Percentiles rank a stretch among this genome's conserved stretches.
These are phyloP conservation scores for Parthenolecanium corni DNA, from an alignment of 2,888 invertebrate species.

Conservation along the genomic window DNA sequence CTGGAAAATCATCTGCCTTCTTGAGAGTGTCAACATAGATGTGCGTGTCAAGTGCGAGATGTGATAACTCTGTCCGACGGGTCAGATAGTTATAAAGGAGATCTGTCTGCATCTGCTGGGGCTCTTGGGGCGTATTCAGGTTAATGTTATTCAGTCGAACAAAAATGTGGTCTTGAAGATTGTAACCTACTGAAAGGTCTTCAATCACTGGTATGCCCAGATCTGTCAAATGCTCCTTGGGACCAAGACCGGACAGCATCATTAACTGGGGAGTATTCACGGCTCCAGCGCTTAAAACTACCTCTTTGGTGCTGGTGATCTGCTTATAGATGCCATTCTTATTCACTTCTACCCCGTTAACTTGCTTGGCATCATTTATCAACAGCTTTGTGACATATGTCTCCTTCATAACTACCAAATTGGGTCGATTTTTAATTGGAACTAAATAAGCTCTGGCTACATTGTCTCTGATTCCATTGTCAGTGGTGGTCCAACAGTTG, in stretches of 20 bases:
- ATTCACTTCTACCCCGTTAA: slow-evolving; percentile 8
- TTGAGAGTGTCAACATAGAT: background rate
- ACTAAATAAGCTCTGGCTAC: slow-evolving; percentile 8
- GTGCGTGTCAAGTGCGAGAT: background rate
- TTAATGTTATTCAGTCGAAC: background rate
- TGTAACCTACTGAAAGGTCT: slow-evolving; percentile 8
- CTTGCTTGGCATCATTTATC: slow-evolving; percentile 2
- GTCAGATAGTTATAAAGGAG: background rate
- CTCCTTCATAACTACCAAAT: slow-evolving; percentile 13
- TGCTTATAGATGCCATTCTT: slow-evolving; percentile 3
- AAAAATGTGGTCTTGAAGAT: slow-evolving; percentile 14
- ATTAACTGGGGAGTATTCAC: slow-evolving; percentile 7
- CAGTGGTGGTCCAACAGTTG: background rate
- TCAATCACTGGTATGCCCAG: background rate
- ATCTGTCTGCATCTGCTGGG: background rate
- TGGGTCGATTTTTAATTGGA: background rate
- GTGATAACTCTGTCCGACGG: background rate
- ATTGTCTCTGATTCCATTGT: background rate
- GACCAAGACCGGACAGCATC: slow-evolving; percentile 18
- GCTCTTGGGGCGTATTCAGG: background rate
- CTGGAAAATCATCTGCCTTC: background rate
- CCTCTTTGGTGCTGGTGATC: slow-evolving; percentile 10
- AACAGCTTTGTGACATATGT: slow-evolving; percentile 8
- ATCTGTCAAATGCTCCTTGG: background rate
- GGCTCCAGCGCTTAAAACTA: slow-evolving; percentile 8